Base-by-base conservation (phyloP, 1,140 invertebrate species). In the Episyrphus balteatus region DNA sequence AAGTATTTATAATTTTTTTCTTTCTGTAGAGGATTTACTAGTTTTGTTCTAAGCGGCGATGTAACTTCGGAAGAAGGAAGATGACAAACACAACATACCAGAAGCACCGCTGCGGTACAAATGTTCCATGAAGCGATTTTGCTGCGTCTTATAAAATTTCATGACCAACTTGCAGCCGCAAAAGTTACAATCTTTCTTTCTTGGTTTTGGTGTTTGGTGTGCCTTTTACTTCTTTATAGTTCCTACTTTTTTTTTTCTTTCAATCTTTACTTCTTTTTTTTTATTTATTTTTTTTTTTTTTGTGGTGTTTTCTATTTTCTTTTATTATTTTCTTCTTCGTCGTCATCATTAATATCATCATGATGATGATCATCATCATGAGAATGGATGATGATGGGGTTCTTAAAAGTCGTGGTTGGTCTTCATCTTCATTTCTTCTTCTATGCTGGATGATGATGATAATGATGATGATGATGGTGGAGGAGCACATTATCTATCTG, bases 61-160 rank as follows among this genome's bases (percentile, higher is more conserved):
- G 3, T 26, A 26, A 8, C 21, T 26, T 26, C 21, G 21, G 21
- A n/a, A n/a, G n/a, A n/a, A n/a, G n/a, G n/a, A n/a, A n/a, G n/a
- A 45, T n/a, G 30, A 40, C 8, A 40, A 19, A 32, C 62, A 51
- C 56, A 54, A 55, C 59, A 62, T 61, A 48, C 49, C 46, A 48
- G 48, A 52, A 55, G 51, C 51, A 53, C 63, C 58, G 61, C 62
- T 60, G 59, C 55, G 52, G 52, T 64, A 62, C 63, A 66, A 66
- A 66, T 66, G 63, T 66, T 66, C 56, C 59, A 41, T 46, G 47
- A 49, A 49, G 52, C 51, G 59, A 52, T 57, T 53, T 56, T 55
- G 58, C 63, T 62, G 58, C 62, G 63, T 66, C 63, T 66, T 66
- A 62, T 66, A 66, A 66, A 66, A 66, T 59, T 55, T 66, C 21